phyloP scores from a whole-genome alignment of 2,113 vertebrate species.

The Anarrhichthys ocellatus region DNA sequence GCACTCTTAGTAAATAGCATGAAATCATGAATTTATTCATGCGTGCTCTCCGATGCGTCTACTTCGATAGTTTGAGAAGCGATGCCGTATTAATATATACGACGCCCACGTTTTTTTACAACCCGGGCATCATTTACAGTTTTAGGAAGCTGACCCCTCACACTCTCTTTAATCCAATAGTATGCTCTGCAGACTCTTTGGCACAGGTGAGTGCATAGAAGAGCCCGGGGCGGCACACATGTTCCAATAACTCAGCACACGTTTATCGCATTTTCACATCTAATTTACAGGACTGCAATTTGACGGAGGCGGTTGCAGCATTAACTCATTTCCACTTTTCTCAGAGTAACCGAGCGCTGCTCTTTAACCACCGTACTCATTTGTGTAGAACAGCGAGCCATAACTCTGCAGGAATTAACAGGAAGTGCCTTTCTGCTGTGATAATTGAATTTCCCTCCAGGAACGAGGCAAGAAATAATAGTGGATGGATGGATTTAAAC shows the following conservation, averaged over 20 bases:
- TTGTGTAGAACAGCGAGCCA: conserved; percentile 33
- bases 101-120: not conserved
- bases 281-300: conserved; percentile 11
- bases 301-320: not conserved
- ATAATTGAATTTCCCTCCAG: conserved; percentile 57
- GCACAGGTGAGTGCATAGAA: conserved; percentile 14
- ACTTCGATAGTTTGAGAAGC: conserved; percentile 8
- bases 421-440: conserved; percentile 52
- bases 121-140: conserved; percentile 1
- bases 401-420: conserved; percentile 59
- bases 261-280: conserved; percentile 1
- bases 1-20: not conserved
- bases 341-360: conserved; percentile 14
- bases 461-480: conserved; percentile 15
- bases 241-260: conserved; percentile 4
- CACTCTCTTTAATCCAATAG: conserved; percentile 12
- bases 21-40: conserved; percentile 29
- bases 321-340: conserved; percentile 9
- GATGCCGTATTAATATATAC: conserved; percentile 3
- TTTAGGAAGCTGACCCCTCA: not conserved
- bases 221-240: not conserved
- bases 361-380: conserved; percentile 34
- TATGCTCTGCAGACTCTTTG: not conserved
- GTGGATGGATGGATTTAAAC: conserved; percentile 61
- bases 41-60: conserved; percentile 6